A percentile compares a stretch with the other conserved stretches of the same genome.
Evolutionary conservation across 1,140 invertebrate genomes (phyloP).

Genomic region (Drosophila parvula): DNA sequence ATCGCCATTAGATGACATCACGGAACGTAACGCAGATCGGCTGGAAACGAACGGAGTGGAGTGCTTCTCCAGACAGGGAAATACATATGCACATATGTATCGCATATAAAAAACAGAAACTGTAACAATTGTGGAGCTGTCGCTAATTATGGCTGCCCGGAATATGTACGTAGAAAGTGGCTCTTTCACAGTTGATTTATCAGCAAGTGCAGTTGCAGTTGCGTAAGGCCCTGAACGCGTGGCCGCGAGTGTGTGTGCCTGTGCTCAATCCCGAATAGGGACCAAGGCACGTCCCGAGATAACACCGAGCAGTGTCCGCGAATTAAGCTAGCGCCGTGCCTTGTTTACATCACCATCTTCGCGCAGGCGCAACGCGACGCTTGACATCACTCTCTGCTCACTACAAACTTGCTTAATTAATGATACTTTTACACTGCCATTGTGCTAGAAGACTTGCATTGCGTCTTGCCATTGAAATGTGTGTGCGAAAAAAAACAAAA

Average conservation of each 20-base stretch:
- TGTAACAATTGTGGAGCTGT: slow-evolving; percentile 27
- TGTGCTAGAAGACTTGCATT: slow-evolving; percentile 62
- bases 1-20: slow-evolving; percentile 48
- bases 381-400: slow-evolving; percentile 54
- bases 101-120: slow-evolving; percentile 36
- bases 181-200: slow-evolving; percentile 41
- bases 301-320: slow-evolving; percentile 19
- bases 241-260: slow-evolving; percentile 39
- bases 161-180: slow-evolving; percentile 28
- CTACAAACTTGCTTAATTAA: slow-evolving; percentile 56
- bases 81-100: too few species aligned
- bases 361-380: slow-evolving; percentile 65
- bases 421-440: slow-evolving; percentile 33
- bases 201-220: slow-evolving; percentile 19
- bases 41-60: slow-evolving; percentile 1
- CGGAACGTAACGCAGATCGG: neutral
- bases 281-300: slow-evolving; percentile 64
- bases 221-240: slow-evolving; percentile 21
- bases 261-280: slow-evolving; percentile 41
- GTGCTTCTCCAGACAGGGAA: neutral
- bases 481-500: slow-evolving; percentile 48
- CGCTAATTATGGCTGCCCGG: slow-evolving; percentile 10
- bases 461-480: slow-evolving; percentile 62
- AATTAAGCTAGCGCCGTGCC: slow-evolving; percentile 2
- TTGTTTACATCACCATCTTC: slow-evolving; percentile 64